A percentile compares a stretch with the other conserved stretches of the same genome.
Conservation (phyloP, 2,888 invertebrate species). For the Caenorhabditis plicata region DNA sequence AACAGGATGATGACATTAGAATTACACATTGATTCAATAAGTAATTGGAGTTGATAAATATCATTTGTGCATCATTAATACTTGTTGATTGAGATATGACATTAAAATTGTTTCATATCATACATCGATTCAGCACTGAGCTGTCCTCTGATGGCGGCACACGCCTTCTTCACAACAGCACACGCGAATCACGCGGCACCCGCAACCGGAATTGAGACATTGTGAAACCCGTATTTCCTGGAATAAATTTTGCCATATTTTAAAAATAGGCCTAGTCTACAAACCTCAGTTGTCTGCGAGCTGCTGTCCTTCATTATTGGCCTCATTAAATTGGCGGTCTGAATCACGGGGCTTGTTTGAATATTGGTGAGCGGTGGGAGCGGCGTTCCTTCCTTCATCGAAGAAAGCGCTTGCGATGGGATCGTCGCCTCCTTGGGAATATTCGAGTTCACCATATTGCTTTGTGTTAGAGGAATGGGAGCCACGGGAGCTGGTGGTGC, state of each 20-base stretch:
- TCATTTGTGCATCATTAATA: too few relatives aligned
- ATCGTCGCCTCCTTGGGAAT: slow-evolving; percentile 34
- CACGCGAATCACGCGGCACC: slow-evolving; percentile 54
- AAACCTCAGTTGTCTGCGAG: slow-evolving; percentile 30
- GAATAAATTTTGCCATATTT: slow-evolving; percentile 9
- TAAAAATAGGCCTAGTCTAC: not conserved
- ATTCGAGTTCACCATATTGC: slow-evolving; percentile 15
- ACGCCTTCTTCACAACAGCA: slow-evolving; percentile 56
- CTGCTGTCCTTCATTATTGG: slow-evolving; percentile 25
- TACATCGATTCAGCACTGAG: slow-evolving; percentile 26
- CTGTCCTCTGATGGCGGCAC: slow-evolving; percentile 33
- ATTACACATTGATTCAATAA: too few relatives aligned
- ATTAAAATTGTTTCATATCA: too few relatives aligned
- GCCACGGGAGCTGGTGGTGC: slow-evolving; percentile 16
- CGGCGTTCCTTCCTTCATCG: slow-evolving; percentile 25
- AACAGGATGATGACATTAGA: too few relatives aligned
- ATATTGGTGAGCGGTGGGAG: slow-evolving; percentile 22
- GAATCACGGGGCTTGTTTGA: slow-evolving; percentile 32
- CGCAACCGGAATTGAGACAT: slow-evolving; percentile 44
- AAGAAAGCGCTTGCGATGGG: slow-evolving; percentile 6
- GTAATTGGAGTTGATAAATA: too few relatives aligned
- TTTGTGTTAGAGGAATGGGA: slow-evolving; percentile 12
- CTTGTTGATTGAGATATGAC: too few relatives aligned
- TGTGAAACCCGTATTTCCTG: slow-evolving; percentile 44
- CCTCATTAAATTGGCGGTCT: slow-evolving; percentile 20